Percentiles rank a stretch among this genome's conserved stretches.
Conservation (phyloP, 2,797 vertebrate genomes). For the Esox lucius region DNA sequence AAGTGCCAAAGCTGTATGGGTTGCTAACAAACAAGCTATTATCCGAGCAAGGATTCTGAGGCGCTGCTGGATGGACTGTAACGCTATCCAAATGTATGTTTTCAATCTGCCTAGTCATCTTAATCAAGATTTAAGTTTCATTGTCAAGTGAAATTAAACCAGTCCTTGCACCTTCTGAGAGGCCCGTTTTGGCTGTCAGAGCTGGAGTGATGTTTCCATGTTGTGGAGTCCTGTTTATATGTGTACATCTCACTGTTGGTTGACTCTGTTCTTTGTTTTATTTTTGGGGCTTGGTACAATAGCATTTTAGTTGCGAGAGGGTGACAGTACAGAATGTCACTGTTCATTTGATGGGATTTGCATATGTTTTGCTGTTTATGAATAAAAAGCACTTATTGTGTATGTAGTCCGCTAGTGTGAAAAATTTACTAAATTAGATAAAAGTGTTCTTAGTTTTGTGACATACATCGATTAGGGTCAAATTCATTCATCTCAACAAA, state of each 20-base stretch:
- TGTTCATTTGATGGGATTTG: not conserved
- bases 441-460: not conserved
- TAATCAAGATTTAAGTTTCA: slow-evolving; percentile 63
- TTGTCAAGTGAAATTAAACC: slow-evolving; percentile 62
- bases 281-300: too few species aligned
- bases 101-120: slow-evolving; percentile 51
- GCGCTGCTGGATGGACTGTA: slow-evolving; percentile 43
- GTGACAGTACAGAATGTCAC: not conserved
- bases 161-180: slow-evolving; percentile 49
- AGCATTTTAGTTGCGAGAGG: too few species aligned
- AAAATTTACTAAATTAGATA: not conserved
- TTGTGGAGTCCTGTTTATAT: slow-evolving; percentile 6
- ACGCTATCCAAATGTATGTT: slow-evolving; percentile 55
- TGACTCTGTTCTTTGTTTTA: slow-evolving; percentile 7
- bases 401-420: not conserved
- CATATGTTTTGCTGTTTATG: not conserved
- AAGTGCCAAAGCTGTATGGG: slow-evolving; percentile 41
- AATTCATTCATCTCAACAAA: too few species aligned
- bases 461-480: too few species aligned
- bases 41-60: slow-evolving; percentile 48
- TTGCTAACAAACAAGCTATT: slow-evolving; percentile 64
- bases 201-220: slow-evolving; percentile 52
- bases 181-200: slow-evolving; percentile 63
- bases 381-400: slow-evolving; percentile 30
- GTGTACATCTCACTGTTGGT: slow-evolving; percentile 29